phyloP scores from a whole-genome alignment of 1,140 invertebrate species.

The Drosophila fuyamai region DNA sequence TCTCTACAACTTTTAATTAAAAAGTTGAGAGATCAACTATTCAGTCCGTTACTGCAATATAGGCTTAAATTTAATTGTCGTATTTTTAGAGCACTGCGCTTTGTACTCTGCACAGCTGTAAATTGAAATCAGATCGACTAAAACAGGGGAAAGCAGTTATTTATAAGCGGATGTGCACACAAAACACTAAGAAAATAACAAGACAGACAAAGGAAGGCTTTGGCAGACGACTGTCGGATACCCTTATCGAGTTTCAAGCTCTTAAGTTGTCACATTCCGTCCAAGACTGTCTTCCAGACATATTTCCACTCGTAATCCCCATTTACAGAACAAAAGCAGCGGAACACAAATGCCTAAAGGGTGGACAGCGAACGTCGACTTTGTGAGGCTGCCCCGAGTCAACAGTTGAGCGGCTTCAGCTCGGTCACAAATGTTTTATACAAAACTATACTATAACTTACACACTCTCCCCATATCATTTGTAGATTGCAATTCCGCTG shows the following conservation, averaged over 20 bases:
- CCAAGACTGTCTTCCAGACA: conserved; percentile 5
- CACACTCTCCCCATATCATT: conserved; percentile 17
- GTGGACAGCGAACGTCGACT: conserved; percentile 16
- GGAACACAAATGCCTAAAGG: conserved; percentile 1
- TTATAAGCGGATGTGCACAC: conserved; percentile 56
- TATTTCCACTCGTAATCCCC: conserved; percentile 32
- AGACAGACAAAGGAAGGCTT: conserved; percentile 32
- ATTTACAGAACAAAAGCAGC: conserved; percentile 23
- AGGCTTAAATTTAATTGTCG: background rate
- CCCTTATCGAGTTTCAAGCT: conserved; percentile 30
- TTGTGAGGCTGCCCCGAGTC: conserved; percentile 31
- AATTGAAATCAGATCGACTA: conserved; percentile 31
- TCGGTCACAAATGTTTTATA: conserved; percentile 16
- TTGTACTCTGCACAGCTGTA: conserved; percentile 25
- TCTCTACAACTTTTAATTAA: conserved; percentile 14
- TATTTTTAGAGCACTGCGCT: conserved; percentile 8
- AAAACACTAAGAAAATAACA: conserved; percentile 26
- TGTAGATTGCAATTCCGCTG: conserved; percentile 70
- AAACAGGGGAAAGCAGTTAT: conserved; percentile 63
- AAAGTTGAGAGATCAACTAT: conserved; percentile 1
- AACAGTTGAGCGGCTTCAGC: conserved; percentile 54
- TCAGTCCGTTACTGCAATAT: conserved; percentile 1
- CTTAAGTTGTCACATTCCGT: conserved; percentile 22
- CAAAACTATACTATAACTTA: background rate
- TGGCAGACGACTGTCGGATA: conserved; percentile 26